These are phyloP conservation scores for Panagrolaimus sp. DNA, from an alignment of 1,140 invertebrate species.

Conservation along the genomic window DNA sequence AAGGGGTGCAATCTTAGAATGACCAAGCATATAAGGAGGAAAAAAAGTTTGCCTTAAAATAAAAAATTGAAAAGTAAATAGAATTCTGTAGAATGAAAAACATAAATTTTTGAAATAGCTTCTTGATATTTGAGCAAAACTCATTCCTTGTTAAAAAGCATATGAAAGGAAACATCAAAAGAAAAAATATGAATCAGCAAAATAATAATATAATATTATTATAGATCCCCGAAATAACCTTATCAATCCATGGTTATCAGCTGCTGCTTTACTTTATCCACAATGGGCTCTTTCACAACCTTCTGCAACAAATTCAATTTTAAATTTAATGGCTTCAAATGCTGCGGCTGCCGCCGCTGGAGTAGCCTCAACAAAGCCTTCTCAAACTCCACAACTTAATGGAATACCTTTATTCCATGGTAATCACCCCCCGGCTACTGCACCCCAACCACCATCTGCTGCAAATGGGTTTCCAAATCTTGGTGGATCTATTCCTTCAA, in stretches of 20 bases:
- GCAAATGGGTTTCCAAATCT: not conserved
- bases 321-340: constrained; percentile 18
- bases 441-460: not conserved
- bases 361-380: not conserved
- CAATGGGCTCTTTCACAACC: constrained; percentile 6
- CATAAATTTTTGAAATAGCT: not conserved
- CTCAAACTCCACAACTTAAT: not conserved
- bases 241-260: constrained; percentile 17
- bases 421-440: not conserved
- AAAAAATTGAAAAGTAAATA: constrained; percentile 6
- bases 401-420: not conserved
- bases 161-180: not conserved
- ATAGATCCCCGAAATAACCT: constrained; percentile 8
- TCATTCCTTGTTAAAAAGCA: too few relatives aligned
- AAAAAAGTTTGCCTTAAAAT: not conserved
- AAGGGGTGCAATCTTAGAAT: too few relatives aligned
- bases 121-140: too few relatives aligned
- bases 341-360: not conserved
- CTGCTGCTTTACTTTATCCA: constrained; percentile 5
- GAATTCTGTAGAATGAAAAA: constrained; percentile 12
- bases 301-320: constrained; percentile 5
- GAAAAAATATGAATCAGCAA: not conserved
- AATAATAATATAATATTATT: not conserved
- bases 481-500: constrained; percentile 5
- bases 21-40: not conserved